phyloP scores from a whole-genome alignment of 2,888 invertebrate species.

The Heliothis peltigera region DNA sequence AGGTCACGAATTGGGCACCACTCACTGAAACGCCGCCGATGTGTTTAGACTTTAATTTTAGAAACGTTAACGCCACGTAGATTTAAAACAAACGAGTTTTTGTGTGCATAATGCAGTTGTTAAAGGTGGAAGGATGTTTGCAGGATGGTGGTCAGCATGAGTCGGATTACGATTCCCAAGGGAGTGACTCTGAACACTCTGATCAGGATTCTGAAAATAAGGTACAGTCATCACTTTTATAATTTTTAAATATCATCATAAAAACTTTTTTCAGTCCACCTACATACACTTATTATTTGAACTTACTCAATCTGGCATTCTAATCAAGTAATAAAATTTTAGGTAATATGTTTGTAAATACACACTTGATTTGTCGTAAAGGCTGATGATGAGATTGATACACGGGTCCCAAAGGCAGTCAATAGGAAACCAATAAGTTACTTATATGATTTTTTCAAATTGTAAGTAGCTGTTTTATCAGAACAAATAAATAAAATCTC shows the following conservation, averaged over 20 bases:
- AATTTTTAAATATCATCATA: no score
- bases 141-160: conserved; percentile 84
- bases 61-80: conserved; percentile 73
- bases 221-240: conserved; percentile 76
- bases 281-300: neutral
- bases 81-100: conserved; percentile 64
- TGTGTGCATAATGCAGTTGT: conserved; percentile 78
- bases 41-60: conserved; percentile 75
- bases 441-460: neutral
- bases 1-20: conserved; percentile 85
- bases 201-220: conserved; percentile 94
- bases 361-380: neutral
- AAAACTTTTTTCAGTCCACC: neutral
- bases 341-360: conserved; percentile 25
- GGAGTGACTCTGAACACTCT: conserved; percentile 88
- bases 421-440: neutral
- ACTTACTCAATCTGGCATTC: neutral
- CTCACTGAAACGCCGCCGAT: conserved; percentile 78
- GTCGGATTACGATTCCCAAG: conserved; percentile 87
- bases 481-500: no score
- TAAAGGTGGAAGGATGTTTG: conserved; percentile 83
- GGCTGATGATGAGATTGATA: neutral
- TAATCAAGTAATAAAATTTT: neutral
- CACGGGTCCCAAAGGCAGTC: neutral
- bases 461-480: neutral